Conservation (phyloP, 2,113 vertebrate species). For the Notothenia rossii region DNA sequence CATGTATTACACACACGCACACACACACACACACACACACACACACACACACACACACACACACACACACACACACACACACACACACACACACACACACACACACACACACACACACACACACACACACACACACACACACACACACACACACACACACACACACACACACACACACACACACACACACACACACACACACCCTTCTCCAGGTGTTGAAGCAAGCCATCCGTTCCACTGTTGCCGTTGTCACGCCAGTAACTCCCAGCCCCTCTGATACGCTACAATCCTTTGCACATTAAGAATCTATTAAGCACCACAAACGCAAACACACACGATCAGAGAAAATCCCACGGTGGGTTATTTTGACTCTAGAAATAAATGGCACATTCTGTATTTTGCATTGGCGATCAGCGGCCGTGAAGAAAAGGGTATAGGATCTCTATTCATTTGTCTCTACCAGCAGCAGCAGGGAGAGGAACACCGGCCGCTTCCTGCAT, state of each 20-base stretch:
- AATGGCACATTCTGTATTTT: conserved; percentile 82
- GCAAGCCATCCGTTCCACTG: conserved; percentile 72
- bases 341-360: conserved; percentile 31
- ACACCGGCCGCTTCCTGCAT: conserved; percentile 56
- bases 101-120: conserved; percentile 6
- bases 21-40: conserved; percentile 28
- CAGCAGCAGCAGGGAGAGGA: conserved; percentile 65
- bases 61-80: conserved; percentile 21
- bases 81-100: conserved; percentile 31
- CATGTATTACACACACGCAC: conserved; percentile 31
- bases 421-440: conserved; percentile 75
- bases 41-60: conserved; percentile 30
- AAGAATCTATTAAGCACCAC: conserved; percentile 74
- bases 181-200: conserved; percentile 22
- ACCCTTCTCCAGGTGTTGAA: conserved; percentile 78
- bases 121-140: conserved; percentile 29
- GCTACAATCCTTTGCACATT: conserved; percentile 76
- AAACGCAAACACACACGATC: conserved; percentile 32
- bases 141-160: conserved; percentile 31
- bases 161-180: conserved; percentile 21
- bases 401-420: conserved; percentile 68
- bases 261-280: conserved; percentile 62
- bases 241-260: conserved; percentile 73
- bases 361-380: conserved; percentile 82
- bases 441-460: conserved; percentile 73